Base-by-base conservation (phyloP, 2,797 vertebrate genomes). In the Avahi laniger region DNA sequence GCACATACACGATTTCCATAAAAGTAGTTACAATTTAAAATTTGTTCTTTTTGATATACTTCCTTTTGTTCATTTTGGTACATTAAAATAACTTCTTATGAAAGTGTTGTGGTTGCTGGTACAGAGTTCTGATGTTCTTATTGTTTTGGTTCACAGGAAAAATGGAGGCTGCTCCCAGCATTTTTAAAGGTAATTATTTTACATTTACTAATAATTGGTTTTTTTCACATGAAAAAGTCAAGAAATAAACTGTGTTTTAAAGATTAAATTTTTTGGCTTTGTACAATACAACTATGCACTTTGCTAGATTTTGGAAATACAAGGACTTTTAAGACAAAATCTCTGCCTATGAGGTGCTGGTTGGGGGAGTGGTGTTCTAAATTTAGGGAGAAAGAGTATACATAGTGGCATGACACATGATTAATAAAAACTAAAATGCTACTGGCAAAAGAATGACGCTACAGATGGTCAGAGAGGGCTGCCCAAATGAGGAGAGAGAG, bases 101-200 rank as follows among this genome's bases (percentile, higher is more conserved):
- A 67, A 63, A 89, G 52, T 94, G 52, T 57, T 63, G 17, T 92
- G 11, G 4, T 69, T 57, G 11, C 73, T 86, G 35, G 4, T 28
- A 43, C 24, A 84, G 26, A 86, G 17, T 93, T 76, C 89, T 98
- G 67, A 98, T 80, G 41, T 7, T 85, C 28, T 91, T 91, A 15
- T 67, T 79, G 72, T 95, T 96, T 98, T 98, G 93, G 1, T 98
- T 98, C 98, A 93, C 96, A 99, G 99, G 99, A 99, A 97, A 99
- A 99, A 99, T 99, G 99, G 99, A 99, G 99, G 97, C 98, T 99
- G 84, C 98, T 99, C 70, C 99, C 99, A 96, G 99, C 99, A 28
- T 99, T 99, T 98, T 97, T 99, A 33, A 99, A 99, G 99, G 99
- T 99, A 98, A 97, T 95, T 98, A 17, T 43, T 91, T 38, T 5